phyloP scores from a whole-genome alignment of 2,888 invertebrate genomes.

The Didymodactylos carnosus region DNA sequence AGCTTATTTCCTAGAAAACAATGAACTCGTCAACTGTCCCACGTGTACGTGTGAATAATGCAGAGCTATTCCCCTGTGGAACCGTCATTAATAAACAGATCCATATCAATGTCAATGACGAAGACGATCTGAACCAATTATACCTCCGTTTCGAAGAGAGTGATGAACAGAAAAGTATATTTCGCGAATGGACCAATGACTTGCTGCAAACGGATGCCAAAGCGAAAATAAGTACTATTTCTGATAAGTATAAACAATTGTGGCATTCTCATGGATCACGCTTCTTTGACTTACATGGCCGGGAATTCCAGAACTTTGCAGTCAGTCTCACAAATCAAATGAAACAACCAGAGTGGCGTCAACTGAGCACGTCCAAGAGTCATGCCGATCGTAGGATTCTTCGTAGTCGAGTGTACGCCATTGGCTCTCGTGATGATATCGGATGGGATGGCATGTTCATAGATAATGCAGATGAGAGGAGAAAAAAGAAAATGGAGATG shows the following conservation, averaged over 20 bases:
- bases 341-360: background rate
- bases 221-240: background rate
- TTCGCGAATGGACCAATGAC: background rate
- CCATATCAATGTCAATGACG: background rate
- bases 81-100: background rate
- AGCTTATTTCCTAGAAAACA: too few relatives aligned
- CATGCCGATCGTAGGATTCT: background rate
- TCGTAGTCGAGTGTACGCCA: background rate
- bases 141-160: background rate
- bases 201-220: background rate
- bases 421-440: background rate
- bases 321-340: background rate
- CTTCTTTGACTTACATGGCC: background rate
- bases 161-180: background rate
- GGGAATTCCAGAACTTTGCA: background rate
- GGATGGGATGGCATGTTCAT: background rate
- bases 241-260: background rate
- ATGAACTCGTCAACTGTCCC: background rate
- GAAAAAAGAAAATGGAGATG: background rate
- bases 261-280: background rate
- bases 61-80: background rate
- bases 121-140: background rate
- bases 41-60: background rate
- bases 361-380: background rate
- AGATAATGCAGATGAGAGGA: background rate